Base-by-base conservation (phyloP, 2,888 invertebrate species). In the Pseudococcus longispinus region DNA sequence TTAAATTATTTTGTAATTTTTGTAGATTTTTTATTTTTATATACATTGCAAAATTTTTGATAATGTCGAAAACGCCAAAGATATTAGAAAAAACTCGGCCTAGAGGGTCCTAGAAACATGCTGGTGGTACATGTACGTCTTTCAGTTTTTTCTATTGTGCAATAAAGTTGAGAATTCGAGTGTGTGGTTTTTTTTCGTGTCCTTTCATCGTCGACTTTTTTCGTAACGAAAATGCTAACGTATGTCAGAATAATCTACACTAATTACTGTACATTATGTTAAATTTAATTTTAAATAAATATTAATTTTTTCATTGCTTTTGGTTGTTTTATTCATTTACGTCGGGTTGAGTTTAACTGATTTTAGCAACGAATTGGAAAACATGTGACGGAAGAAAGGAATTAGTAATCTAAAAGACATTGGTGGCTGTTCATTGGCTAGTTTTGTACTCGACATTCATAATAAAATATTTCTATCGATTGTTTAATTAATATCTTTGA, bases 1-100 rank as follows among this genome's bases (percentile, higher is more conserved):
- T 80, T 80, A 80, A 80, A 80, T 80, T 80, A 80, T 80, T 80
- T 80, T 80, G 77, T 80, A 80, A 80, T 80, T 80, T 80, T 80
- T 80, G 77, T 80, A 80, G 77, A 80, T 80, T 80, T 80, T 77
- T 80, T 80, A 42, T 80, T 42, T 80, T 80, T 80, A 42, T 80
- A 80, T 80, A 80, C 77, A 77, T n/a, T 42, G 42, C 70, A 70
- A 70, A 70, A 70, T 70, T 70, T 70, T 70, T 70, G 60, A 60
- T 70, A 26, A 20, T 80, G 42, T 42, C 77, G 77, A 80, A 80
- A 70, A 42, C 29, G 42, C 42, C 77, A 42, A 80, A 80, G 77
- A 37, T 37, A 11, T 29, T 26, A 42, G 77, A 80, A 42, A 80
- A 80, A 80, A 42, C 42, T 80, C 20, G 77, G 9, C 23, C 77